Base-by-base conservation (phyloP, 2,113 vertebrate species). In the Larimichthys crocea region DNA sequence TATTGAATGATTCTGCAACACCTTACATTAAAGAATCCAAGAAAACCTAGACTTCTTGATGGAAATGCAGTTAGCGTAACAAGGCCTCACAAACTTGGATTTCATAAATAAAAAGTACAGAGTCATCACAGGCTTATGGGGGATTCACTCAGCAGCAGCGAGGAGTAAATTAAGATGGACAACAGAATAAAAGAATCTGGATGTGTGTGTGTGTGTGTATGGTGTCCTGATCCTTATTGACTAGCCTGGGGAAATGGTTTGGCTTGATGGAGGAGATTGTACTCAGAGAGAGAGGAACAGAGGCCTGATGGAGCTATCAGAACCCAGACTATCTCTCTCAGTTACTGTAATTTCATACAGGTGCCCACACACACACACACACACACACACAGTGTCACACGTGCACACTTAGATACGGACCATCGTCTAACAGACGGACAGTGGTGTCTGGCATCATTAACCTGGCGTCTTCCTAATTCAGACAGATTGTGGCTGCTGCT, bases 281-380 rank as follows among this genome's bases (percentile, higher is more conserved):
- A 40, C 56, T 31, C 17, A 60, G 61, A 64, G 50, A 64, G 68
- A 75, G 80, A 60, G 65, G 42, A 60, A 79, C 55, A 42, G 79
- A 68, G 77, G 77, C 77, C 92, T 91, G 91, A 95, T 95, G 94
- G 95, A 95, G 89, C 89, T 89, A 95, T 94, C 91, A 92, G 79
- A 70, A 79, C 64, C 76, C 55, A 20, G 69, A 79, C 91, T 85
- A 93, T 94, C 87, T 93, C 86, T 94, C 93, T 94, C 56, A 84
- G 81, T 94, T 50, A 75, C 87, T 90, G 86, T 91, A 82, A 91
- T 89, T 86, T 84, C 82, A 86, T 87, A 88, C 82, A 88, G 86
- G 78, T 79, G 60, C 64, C 42, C 70, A 68, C 74, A 57, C 76
- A 48, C 49, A 0, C 63, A 42, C 49, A 16, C 56, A 29, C 57